A percentile compares a stretch with the other conserved stretches of the same genome.
These are phyloP conservation scores for Tokudaia muenninki DNA, from an alignment of 2,797 vertebrate species.

Conservation along the genomic window DNA sequence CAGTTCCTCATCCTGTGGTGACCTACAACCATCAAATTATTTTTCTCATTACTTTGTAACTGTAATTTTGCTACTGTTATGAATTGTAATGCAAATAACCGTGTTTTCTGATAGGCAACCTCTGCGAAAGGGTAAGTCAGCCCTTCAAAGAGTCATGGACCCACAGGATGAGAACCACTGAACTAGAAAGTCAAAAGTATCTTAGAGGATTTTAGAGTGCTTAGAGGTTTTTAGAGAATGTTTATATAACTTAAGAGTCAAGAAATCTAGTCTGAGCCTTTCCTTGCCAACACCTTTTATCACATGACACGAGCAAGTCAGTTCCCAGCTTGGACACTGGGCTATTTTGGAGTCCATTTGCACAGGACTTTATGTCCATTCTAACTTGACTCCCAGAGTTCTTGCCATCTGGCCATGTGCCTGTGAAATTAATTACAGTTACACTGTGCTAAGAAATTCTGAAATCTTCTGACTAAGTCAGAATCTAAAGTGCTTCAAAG, in stretches of 20 bases:
- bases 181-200: neutral
- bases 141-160: neutral
- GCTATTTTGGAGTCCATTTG: neutral
- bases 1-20: neutral
- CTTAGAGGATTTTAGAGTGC: neutral
- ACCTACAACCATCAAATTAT: neutral
- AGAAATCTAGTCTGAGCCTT: neutral
- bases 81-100: neutral
- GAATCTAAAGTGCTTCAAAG: neutral
- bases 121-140: neutral
- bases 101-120: neutral
- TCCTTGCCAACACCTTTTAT: neutral
- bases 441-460: conserved; percentile 19
- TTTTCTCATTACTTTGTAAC: neutral
- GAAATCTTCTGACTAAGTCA: neutral
- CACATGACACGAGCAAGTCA: neutral
- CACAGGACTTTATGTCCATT: neutral
- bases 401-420: neutral
- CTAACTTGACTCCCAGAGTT: neutral
- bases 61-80: neutral
- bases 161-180: neutral
- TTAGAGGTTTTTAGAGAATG: neutral
- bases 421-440: neutral
- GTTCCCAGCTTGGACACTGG: neutral
- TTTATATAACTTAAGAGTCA: neutral